Evolutionary conservation across 2,113 vertebrate genomes (phyloP), one percentile per base, ranked within the genome.

Genomic region (Astur gentilis): DNA sequence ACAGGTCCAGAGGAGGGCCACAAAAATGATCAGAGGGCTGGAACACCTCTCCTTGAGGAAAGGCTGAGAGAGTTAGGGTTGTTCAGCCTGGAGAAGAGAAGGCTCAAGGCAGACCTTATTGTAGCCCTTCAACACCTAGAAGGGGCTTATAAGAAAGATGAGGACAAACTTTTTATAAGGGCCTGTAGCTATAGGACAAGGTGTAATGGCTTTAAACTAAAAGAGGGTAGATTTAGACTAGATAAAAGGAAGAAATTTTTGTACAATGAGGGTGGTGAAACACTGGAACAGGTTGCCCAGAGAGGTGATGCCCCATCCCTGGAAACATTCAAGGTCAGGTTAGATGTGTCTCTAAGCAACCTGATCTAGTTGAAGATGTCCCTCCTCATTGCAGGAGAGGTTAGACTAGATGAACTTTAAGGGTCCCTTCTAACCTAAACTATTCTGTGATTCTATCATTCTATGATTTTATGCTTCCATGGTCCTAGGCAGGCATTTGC

Each of bases 171-270:
- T 50, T 50, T 31, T n/a, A 20, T 40, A 40, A 40, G 6, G 4
- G 1, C 7, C 18, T 70, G 13, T 36, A 7, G 29, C 1, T 1
- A 9, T 5, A 50, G 15, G 16, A 36, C 4, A 38, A 72, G 16
- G 13, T 1, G 2, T 19, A 73, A 50, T 6, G 3, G 4, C 26
- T 71, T 61, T 44, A 55, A 85, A 62, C 10, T 73, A 12, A 26
- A 71, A 16, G 7, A 40, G 3, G 2, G 10, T 32, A 52, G 25
- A 54, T 47, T 70, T 4, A 60, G 5, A 22, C 12, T 27, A 42
- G 3, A 40, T 14, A 15, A 23, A 66, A 54, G 11, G 34, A 60
- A 65, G 9, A 38, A 9, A 14, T 29, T 29, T 52, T 70, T 26
- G 49, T 42, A 27, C 6, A 20, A 1, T n/a, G 13, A 26, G 31